Evolutionary conservation across 2,113 vertebrate species (phyloP), one percentile per base, ranked within the genome.

Genomic region (Cinclus cinclus): DNA sequence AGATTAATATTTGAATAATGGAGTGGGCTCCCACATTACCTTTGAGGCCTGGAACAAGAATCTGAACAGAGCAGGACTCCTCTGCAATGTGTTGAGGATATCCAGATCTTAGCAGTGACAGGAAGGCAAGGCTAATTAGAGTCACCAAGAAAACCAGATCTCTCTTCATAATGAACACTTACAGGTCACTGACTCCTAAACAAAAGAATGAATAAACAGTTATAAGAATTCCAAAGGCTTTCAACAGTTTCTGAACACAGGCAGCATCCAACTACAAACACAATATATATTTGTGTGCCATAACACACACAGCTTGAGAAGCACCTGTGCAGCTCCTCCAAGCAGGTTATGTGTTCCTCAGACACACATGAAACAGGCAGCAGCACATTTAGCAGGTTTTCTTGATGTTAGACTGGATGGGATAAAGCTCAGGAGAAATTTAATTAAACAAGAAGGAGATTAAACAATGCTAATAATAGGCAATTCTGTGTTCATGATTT

Each of bases 21-120:
- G 53, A 37, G 27, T 15, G 47, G 65, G 56, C 4, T 44, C 46
- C 56, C 71, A 93, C 80, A 42, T 96, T 99, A 98, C 99, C 99
- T 99, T 99, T 99, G 91, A 99, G 99, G 96, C 99, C 99, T 3
- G 99, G 99, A 86, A 99, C 98, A 33, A 99, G 98, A 94, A 99
- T 99, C 95, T 99, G 99, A 96, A 99, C 98, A 21, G 99, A 99
- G 97, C 99, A 99, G 91, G 99, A 96, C 15, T 99, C 99, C 10
- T 99, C 99, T 78, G 97, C 87, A 50, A 98, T 96, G 58, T 98
- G 98, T 96, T 99, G 99, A 97, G 98, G 97, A 93, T 96, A 71
- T 58, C 97, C 98, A 89, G 97, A 97, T 64, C 96, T 96, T 59
- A 97, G 96, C 93, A 98, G 95, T 46, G 96, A 97, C 96, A 99